A percentile compares a stretch with the other conserved stretches of the same genome.
phyloP scores from a whole-genome alignment of 2,888 invertebrate species.

The Elegia similella region DNA sequence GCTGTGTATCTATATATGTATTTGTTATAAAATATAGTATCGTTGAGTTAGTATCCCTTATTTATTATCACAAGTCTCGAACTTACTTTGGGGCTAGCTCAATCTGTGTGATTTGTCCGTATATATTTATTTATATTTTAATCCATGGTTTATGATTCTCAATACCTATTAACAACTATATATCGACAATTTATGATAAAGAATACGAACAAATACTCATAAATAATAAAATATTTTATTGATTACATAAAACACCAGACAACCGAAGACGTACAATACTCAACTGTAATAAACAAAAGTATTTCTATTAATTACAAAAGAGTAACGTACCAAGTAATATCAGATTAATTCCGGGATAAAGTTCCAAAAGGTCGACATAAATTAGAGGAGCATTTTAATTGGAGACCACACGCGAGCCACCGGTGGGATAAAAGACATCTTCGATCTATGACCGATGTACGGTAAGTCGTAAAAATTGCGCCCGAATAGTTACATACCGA shows the following conservation, averaged over 20 bases:
- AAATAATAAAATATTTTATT: too few species aligned
- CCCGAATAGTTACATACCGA: background rate
- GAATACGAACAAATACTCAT: too few species aligned
- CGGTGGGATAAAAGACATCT: conserved; percentile 19
- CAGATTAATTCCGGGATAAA: conserved; percentile 23
- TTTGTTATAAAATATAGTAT: too few species aligned
- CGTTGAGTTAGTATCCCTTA: too few species aligned
- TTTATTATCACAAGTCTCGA: too few species aligned
- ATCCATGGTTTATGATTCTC: too few species aligned
- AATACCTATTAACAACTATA: too few species aligned
- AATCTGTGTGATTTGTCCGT: too few species aligned
- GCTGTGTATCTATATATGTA: too few species aligned
- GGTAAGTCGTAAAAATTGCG: conserved; percentile 4
- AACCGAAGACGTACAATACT: background rate
- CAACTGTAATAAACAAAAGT: background rate
- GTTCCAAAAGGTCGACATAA: conserved; percentile 42
- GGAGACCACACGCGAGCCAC: conserved; percentile 67
- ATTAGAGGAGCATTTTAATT: conserved; percentile 64
- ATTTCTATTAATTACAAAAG: conserved; percentile 22
- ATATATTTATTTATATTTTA: too few species aligned
- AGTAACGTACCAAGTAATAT: conserved; percentile 18
- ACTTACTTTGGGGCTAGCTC: too few species aligned
- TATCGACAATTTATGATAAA: too few species aligned
- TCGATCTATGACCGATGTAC: conserved; percentile 16
- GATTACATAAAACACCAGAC: background rate